Percentiles rank a stretch among this genome's conserved stretches.
These are phyloP conservation scores for Tiliqua scincoides DNA, from an alignment of 2,113 vertebrate genomes.

Conservation along the genomic window DNA sequence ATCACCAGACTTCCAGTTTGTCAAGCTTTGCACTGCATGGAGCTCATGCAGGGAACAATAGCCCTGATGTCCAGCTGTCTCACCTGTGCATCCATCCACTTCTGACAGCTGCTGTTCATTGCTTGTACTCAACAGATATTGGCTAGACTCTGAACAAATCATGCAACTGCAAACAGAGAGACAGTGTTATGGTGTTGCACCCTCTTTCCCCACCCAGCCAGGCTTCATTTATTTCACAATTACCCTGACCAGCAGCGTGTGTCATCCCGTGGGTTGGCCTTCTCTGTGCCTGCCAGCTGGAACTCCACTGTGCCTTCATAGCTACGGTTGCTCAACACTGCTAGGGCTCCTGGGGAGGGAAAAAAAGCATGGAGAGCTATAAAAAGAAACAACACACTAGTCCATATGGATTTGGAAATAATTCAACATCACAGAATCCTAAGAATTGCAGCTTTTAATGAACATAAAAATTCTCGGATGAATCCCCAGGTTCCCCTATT, in stretches of 20 bases:
- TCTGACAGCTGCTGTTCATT: not conserved
- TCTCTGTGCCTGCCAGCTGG: not conserved
- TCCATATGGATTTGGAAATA: not conserved
- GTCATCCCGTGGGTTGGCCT: constrained; percentile 1
- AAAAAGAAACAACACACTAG: not conserved
- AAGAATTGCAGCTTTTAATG: not conserved
- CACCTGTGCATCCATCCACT: not conserved
- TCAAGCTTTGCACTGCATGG: no score
- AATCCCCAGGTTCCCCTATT: no score
- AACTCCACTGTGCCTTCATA: constrained; percentile 31
- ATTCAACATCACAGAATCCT: no score
- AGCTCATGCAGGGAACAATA: no score
- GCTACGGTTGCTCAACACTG: constrained; percentile 10
- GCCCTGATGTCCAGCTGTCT: not conserved
- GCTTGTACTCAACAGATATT: constrained; percentile 47
- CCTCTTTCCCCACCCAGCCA: no score
- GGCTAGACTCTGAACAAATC: constrained; percentile 81
- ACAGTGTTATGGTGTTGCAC: not conserved
- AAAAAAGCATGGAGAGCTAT: not conserved
- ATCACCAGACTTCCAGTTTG: no score
- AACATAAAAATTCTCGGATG: no score
- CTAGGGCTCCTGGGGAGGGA: constrained; percentile 9
- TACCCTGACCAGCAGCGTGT: constrained; percentile 23
- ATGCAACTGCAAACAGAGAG: constrained; percentile 70
- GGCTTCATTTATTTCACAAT: no score